These are phyloP conservation scores for Podarcis cretensis DNA, from an alignment of 2,113 vertebrate species.

Conservation along the genomic window DNA sequence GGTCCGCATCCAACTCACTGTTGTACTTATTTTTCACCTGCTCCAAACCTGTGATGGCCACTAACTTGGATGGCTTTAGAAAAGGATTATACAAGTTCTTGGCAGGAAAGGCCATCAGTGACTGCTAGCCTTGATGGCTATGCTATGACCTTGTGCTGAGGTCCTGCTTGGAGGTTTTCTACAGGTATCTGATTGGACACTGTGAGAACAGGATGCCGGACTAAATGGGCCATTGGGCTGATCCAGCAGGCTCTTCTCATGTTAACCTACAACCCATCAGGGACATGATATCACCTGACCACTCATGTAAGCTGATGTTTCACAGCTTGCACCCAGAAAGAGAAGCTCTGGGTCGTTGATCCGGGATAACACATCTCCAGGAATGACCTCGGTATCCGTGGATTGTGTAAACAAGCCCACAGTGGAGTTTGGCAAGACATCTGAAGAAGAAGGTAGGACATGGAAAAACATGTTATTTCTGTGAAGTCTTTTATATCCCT, in stretches of 20 bases:
- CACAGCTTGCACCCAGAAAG: background rate
- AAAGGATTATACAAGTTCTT: too few species aligned
- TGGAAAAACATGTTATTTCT: constrained; percentile 46
- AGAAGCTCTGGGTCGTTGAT: background rate
- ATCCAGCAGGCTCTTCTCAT: too few species aligned
- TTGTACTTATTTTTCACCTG: background rate
- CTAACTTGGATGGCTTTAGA: too few species aligned
- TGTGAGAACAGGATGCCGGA: too few species aligned
- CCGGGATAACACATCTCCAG: constrained; percentile 1
- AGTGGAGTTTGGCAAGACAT: constrained; percentile 33
- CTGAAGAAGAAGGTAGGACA: constrained; percentile 33
- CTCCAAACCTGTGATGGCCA: too few species aligned
- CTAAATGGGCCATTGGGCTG: too few species aligned
- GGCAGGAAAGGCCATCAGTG: too few species aligned
- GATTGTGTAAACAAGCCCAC: constrained; percentile 35
- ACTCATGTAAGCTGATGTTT: background rate
- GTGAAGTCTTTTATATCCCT: constrained; percentile 41
- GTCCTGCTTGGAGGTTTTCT: too few species aligned
- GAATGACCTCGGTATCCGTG: constrained; percentile 28
- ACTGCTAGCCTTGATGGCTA: too few species aligned
- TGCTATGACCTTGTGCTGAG: too few species aligned
- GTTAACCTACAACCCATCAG: background rate
- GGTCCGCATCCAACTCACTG: background rate
- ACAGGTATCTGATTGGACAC: too few species aligned
- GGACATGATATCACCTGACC: background rate